phyloP scores from a whole-genome alignment of 2,888 invertebrate genomes.

The Diabrotica balteata region DNA sequence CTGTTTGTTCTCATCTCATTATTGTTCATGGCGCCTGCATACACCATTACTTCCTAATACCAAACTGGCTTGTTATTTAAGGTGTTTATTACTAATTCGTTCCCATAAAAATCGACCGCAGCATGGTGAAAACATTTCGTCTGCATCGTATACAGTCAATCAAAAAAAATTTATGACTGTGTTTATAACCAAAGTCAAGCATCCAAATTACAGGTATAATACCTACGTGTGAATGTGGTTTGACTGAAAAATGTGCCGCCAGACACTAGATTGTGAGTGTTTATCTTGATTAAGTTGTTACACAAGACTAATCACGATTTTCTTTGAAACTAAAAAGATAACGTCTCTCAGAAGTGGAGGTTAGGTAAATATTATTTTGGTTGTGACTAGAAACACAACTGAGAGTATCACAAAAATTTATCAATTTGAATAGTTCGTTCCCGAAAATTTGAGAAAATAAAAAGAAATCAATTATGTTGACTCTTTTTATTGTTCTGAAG shows the following conservation, averaged over 20 bases:
- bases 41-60: not conserved
- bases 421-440: no score
- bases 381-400: not conserved
- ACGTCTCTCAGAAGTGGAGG: conserved; percentile 1
- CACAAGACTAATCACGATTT: conserved; percentile 9
- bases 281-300: conserved; percentile 14
- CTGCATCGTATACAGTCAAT: not conserved
- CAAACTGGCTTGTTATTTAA: not conserved
- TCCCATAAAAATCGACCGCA: conserved; percentile 1
- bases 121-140: not conserved
- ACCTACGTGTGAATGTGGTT: conserved; percentile 13
- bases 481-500: no score
- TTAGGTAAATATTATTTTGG: not conserved
- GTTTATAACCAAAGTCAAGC: conserved; percentile 6
- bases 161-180: conserved; percentile 13
- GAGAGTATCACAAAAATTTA: no score
- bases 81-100: conserved; percentile 4
- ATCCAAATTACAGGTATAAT: conserved; percentile 13
- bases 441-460: no score
- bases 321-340: conserved; percentile 1
- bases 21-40: no score
- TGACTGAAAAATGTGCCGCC: conserved; percentile 12
- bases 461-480: no score
- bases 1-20: no score
- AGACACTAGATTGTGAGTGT: conserved; percentile 5